Conservation (phyloP, 2,113 vertebrate species). For the Eulemur rufifrons region DNA sequence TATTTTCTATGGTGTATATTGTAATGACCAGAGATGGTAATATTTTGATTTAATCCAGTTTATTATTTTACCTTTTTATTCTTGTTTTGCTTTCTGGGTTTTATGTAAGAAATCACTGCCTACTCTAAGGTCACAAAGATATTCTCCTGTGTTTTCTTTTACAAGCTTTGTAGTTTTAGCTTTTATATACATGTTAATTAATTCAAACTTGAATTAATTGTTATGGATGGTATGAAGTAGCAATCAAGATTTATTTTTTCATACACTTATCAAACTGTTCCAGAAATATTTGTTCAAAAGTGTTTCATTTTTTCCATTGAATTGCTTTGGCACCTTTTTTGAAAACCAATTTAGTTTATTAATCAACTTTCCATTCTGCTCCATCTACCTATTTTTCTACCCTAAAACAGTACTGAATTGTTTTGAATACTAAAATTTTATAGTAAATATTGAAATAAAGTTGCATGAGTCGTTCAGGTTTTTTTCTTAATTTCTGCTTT, state of each 20-base stretch:
- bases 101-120: background rate
- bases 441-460: background rate
- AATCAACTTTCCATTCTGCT: background rate
- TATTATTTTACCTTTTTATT: background rate
- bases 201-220: background rate
- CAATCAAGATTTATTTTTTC: background rate
- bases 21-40: background rate
- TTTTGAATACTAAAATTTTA: background rate
- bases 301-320: background rate
- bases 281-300: background rate
- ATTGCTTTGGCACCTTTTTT: background rate
- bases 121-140: background rate
- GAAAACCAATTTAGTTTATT: background rate
- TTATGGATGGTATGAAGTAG: background rate
- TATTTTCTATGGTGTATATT: background rate
- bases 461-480: background rate
- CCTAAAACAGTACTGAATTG: background rate
- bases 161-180: background rate
- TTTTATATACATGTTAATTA: background rate
- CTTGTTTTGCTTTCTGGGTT: background rate
- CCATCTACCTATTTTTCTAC: background rate
- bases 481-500: background rate
- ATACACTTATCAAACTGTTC: background rate
- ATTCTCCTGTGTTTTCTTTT: background rate
- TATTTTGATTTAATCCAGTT: background rate